A percentile compares a stretch with the other conserved stretches of the same genome.
Conservation (phyloP, 2,888 invertebrate genomes). For the Chironomus riparius region DNA sequence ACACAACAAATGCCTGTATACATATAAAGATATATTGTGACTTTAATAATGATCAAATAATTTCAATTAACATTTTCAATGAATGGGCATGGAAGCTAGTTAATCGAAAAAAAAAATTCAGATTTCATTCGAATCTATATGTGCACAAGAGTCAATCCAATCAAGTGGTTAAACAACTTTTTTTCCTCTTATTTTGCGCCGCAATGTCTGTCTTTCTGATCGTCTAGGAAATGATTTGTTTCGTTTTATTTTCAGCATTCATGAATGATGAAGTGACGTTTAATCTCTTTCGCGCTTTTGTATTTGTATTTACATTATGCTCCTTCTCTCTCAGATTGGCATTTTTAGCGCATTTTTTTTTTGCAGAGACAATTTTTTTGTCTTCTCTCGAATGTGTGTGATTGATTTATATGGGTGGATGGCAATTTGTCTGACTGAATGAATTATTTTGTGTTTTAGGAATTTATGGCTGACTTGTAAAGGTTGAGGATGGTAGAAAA, state of each 20-base stretch:
- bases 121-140: not conserved
- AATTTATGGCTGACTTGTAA: too few relatives aligned
- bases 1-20: too few relatives aligned
- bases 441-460: too few relatives aligned
- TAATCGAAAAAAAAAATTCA: not conserved
- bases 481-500: too few relatives aligned
- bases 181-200: constrained; percentile 11
- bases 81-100: not conserved
- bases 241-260: not conserved
- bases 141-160: constrained; percentile 7
- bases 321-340: too few relatives aligned
- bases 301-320: not conserved
- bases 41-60: not conserved
- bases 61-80: not conserved
- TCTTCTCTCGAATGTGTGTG: too few relatives aligned
- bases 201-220: constrained; percentile 7
- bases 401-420: too few relatives aligned
- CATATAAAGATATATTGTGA: too few relatives aligned
- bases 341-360: too few relatives aligned
- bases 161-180: constrained; percentile 25
- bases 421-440: too few relatives aligned
- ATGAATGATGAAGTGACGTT: constrained; percentile 25
- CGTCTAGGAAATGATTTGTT: constrained; percentile 25
- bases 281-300: constrained; percentile 10
- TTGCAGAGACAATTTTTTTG: too few relatives aligned